Evolutionary conservation across 2,797 vertebrate species (phyloP).

Genomic region (Alosa sapidissima): DNA sequence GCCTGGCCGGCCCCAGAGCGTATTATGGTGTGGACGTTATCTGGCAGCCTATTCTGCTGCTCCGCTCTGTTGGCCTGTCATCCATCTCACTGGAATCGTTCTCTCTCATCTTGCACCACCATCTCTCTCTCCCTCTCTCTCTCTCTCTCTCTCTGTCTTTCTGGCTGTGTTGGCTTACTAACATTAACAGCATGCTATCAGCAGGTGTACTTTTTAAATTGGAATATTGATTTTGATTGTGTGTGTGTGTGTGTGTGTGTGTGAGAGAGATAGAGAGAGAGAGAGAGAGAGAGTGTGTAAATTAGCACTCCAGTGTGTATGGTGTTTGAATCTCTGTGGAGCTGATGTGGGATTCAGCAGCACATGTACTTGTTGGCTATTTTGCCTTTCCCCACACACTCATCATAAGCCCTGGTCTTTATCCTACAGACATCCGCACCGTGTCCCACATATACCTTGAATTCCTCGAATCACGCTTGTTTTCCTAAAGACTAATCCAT

Average conservation of each 20-base stretch:
- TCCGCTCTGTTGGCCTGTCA: slow-evolving; percentile 5
- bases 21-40: slow-evolving; percentile 19
- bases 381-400: background rate
- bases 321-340: background rate
- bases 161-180: background rate
- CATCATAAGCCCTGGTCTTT: background rate
- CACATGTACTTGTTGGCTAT: background rate
- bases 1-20: no score
- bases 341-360: background rate
- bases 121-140: background rate
- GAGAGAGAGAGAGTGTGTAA: background rate
- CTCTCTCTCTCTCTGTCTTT: background rate
- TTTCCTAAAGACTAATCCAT: background rate
- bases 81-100: background rate
- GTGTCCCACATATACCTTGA: background rate
- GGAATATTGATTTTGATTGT: background rate
- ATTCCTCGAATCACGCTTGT: background rate
- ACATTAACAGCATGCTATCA: background rate
- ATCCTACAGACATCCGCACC: background rate
- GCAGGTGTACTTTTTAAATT: background rate
- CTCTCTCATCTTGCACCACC: background rate
- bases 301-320: no score
- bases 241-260: background rate
- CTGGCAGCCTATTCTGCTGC: background rate
- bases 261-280: no score